Conservation (phyloP, 64 coral and sea anemone genomes). For the Porites australiensis region DNA sequence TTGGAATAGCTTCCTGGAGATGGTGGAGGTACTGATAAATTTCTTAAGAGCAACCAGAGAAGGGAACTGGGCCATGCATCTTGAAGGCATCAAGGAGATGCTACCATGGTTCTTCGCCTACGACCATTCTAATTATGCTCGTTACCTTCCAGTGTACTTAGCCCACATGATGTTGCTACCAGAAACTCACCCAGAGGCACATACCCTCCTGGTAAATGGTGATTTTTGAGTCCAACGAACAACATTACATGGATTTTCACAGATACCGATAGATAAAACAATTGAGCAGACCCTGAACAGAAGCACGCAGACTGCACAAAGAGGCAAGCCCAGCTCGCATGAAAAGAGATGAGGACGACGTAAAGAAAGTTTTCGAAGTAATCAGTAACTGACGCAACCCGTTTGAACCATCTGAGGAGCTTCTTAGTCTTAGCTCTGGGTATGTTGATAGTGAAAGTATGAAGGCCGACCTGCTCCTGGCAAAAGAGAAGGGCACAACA, state of each 20-base stretch:
- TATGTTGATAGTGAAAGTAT: slow-evolving; percentile 1
- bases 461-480: slow-evolving; percentile 16
- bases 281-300: slow-evolving; percentile 66
- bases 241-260: slow-evolving; percentile 24
- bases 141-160: slow-evolving; percentile 51
- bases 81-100: slow-evolving; percentile 56
- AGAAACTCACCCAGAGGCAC: slow-evolving; percentile 42
- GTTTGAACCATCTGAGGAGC: slow-evolving; percentile 17
- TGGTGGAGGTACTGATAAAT: slow-evolving; percentile 48
- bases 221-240: slow-evolving; percentile 41
- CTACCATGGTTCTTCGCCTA: slow-evolving; percentile 73
- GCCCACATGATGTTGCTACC: too few species aligned
- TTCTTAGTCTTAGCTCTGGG: slow-evolving; percentile 43
- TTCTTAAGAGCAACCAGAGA: slow-evolving; percentile 69
- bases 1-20: slow-evolving; percentile 60
- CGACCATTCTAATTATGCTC: slow-evolving; percentile 60
- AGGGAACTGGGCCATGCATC: slow-evolving; percentile 61
- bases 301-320: slow-evolving; percentile 29
- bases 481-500: slow-evolving; percentile 31
- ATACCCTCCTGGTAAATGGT: background rate
- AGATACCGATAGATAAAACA: slow-evolving; percentile 49
- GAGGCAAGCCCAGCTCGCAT: background rate
- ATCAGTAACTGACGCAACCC: background rate
- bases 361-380: slow-evolving; percentile 46
- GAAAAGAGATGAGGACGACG: slow-evolving; percentile 53